A percentile compares a stretch with the other conserved stretches of the same genome.
phyloP scores from a whole-genome alignment of 1,140 invertebrate species.

The Habropoda laboriosa region DNA sequence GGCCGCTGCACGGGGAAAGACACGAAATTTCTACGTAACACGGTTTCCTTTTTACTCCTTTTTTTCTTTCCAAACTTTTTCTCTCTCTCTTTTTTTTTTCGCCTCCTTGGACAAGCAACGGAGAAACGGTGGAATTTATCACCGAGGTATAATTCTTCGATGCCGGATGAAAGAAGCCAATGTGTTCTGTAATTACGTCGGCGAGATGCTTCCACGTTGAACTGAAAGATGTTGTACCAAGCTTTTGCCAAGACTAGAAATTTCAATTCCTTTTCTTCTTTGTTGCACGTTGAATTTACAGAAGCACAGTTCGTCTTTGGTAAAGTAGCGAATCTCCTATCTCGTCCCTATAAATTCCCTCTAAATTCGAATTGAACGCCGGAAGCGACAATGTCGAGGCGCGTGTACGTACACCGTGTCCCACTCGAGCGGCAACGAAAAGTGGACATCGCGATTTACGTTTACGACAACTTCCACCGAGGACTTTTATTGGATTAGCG shows the following conservation, averaged over 20 bases:
- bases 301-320: too few relatives aligned
- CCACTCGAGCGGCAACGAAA: not conserved
- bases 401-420: not conserved
- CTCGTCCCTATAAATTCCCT: not conserved
- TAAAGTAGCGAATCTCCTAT: too few relatives aligned
- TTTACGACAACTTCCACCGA: conserved; percentile 44
- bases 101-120: not conserved
- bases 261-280: too few relatives aligned
- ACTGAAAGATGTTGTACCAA: not conserved
- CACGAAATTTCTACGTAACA: conserved; percentile 56
- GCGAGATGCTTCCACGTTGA: not conserved
- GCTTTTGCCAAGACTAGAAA: too few relatives aligned
- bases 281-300: too few relatives aligned
- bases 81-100: too few relatives aligned
- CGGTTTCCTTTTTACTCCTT: not conserved
- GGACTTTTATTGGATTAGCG: conserved; percentile 37
- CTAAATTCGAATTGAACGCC: not conserved
- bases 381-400: too few relatives aligned
- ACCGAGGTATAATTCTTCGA: not conserved
- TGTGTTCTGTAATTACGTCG: conserved; percentile 2
- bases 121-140: conserved; percentile 26
- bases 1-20: conserved; percentile 22
- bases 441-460: conserved; percentile 20
- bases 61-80: too few relatives aligned
- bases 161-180: not conserved